These are phyloP conservation scores for Edolisoma coerulescens DNA, from an alignment of 2,113 vertebrate species.

Conservation along the genomic window DNA sequence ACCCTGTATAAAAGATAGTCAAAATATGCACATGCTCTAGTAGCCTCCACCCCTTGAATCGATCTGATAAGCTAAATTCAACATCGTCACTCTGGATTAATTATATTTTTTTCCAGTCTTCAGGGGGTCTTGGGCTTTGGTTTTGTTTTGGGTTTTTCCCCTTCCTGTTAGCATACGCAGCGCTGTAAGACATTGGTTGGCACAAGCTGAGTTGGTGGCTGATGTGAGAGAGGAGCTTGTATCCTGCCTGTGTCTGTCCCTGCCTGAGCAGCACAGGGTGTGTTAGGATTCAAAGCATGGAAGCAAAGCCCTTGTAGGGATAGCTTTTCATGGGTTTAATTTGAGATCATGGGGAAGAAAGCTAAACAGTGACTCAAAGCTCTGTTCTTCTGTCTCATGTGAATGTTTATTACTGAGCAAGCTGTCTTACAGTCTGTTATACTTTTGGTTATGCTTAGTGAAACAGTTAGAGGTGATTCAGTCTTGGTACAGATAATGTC, in stretches of 20 bases:
- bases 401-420: not conserved
- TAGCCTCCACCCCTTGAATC: not conserved
- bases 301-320: not conserved
- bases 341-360: not conserved
- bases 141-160: not conserved
- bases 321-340: not conserved
- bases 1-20: not conserved
- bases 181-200: not conserved
- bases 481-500: constrained; percentile 31
- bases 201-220: not conserved
- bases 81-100: not conserved
- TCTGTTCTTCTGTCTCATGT: not conserved
- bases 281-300: not conserved
- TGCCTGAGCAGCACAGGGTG: not conserved
- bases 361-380: constrained; percentile 5
- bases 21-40: rapidly evolving
- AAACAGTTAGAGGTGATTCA: constrained; percentile 66
- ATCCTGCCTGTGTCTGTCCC: not conserved
- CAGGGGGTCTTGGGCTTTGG: not conserved
- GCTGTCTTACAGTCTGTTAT: not conserved
- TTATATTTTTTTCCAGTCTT: not conserved
- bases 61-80: not conserved
- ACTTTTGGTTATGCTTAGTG: constrained; percentile 34
- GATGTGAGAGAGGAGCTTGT: not conserved
- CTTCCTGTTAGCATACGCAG: not conserved